Percentiles rank a stretch among this genome's conserved stretches.
Conservation (phyloP, 2,888 invertebrate species). For the Dusona sp. region DNA sequence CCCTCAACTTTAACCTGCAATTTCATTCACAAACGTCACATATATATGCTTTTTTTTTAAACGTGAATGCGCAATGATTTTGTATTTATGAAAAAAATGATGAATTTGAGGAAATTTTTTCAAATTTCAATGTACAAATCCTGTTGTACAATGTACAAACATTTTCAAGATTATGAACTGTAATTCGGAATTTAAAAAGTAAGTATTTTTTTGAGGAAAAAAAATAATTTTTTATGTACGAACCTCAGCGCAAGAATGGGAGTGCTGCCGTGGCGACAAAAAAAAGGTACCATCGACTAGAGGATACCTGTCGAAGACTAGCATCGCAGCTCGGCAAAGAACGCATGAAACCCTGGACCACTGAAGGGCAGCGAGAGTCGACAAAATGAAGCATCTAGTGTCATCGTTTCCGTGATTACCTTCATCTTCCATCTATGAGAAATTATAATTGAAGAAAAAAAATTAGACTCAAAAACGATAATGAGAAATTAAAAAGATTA, state of each 20-base stretch:
- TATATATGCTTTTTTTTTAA: not conserved
- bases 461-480: not conserved
- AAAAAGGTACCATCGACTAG: constrained; percentile 99
- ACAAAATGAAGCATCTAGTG: constrained; percentile 97
- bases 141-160: too few relatives aligned
- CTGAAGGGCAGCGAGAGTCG: constrained; percentile 96
- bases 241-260: constrained; percentile 94
- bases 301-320: constrained; percentile 98
- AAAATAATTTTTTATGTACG: constrained; percentile 74
- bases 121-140: not conserved
- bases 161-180: not conserved
- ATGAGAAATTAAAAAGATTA: not conserved
- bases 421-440: constrained; percentile 96
- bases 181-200: too few relatives aligned
- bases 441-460: not conserved
- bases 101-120: not conserved
- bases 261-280: constrained; percentile 96
- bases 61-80: not conserved
- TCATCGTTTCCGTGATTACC: constrained; percentile 99
- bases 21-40: not conserved
- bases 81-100: not conserved
- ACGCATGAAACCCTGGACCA: constrained; percentile 94
- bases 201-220: not conserved
- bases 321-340: constrained; percentile 94
- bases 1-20: constrained; percentile 96